Evolutionary conservation across 2,797 vertebrate genomes (phyloP).

Genomic region (Fistularia commersonii): DNA sequence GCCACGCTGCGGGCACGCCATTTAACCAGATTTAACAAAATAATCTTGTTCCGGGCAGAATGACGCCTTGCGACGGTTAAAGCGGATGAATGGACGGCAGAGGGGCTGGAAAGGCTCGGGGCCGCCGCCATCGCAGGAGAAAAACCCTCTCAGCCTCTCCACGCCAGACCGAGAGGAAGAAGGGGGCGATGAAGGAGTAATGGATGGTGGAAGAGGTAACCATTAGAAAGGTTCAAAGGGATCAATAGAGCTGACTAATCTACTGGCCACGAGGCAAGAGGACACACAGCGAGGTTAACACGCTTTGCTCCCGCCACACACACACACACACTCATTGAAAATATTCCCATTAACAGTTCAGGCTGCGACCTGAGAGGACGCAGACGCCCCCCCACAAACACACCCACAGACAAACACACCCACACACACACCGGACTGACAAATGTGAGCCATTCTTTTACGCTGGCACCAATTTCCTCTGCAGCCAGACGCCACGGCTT

Average conservation of each 20-base stretch:
- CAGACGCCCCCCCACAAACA: background rate
- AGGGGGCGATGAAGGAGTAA: conserved; percentile 14
- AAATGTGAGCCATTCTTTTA: conserved; percentile 59
- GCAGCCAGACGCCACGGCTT: conserved; percentile 13
- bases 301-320: conserved; percentile 53
- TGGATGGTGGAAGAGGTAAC: too few species aligned
- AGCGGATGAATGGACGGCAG: conserved; percentile 59
- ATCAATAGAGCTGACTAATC: conserved; percentile 42
- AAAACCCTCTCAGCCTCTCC: conserved; percentile 48
- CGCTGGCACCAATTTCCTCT: conserved; percentile 27
- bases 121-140: conserved; percentile 51
- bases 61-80: background rate
- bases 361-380: conserved; percentile 19
- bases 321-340: conserved; percentile 70
- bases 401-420: background rate
- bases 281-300: conserved; percentile 17
- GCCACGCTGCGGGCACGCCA: conserved; percentile 12
- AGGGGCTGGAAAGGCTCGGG: conserved; percentile 53
- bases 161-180: conserved; percentile 39
- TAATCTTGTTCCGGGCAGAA: conserved; percentile 6
- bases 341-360: conserved; percentile 60
- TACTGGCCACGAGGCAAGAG: conserved; percentile 42
- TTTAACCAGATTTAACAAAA: conserved; percentile 14
- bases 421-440: conserved; percentile 15
- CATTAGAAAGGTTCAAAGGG: too few species aligned